A percentile compares a stretch with the other conserved stretches of the same genome.
Evolutionary conservation across 1,140 invertebrate species (phyloP).

Genomic region (Drosophila murphyi): DNA sequence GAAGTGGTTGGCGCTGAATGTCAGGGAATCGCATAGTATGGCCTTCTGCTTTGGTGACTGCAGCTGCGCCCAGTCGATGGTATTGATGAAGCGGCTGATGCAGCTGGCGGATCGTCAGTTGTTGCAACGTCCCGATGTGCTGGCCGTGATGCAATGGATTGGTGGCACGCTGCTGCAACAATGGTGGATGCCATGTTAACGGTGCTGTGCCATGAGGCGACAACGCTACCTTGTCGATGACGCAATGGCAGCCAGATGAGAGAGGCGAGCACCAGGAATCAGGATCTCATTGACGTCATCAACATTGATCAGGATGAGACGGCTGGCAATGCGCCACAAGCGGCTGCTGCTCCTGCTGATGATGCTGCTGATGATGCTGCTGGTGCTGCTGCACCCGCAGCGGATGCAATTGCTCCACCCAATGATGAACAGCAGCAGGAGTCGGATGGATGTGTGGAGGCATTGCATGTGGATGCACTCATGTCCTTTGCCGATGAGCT

Average conservation of each 20-base stretch:
- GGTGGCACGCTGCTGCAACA: conserved; percentile 88
- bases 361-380: conserved; percentile 2
- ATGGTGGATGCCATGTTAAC: conserved; percentile 92
- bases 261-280: conserved; percentile 43
- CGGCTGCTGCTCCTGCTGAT: conserved; percentile 30
- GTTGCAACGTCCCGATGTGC: conserved; percentile 87
- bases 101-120: conserved; percentile 57
- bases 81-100: conserved; percentile 59
- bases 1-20: conserved; percentile 82
- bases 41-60: conserved; percentile 94
- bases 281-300: conserved; percentile 78
- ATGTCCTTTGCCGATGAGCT: conserved; percentile 92
- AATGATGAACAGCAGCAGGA: background rate
- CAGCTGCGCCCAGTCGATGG: conserved; percentile 90
- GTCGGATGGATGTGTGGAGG: conserved; percentile 74
- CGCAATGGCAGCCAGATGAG: conserved; percentile 44
- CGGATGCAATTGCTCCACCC: background rate
- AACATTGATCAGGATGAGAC: conserved; percentile 84
- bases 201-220: conserved; percentile 92
- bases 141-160: conserved; percentile 86
- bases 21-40: conserved; percentile 90
- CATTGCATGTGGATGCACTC: conserved; percentile 89
- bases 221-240: conserved; percentile 89
- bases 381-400: conserved; percentile 17
- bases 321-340: conserved; percentile 41